Evolutionary conservation across 2,113 vertebrate genomes (phyloP).

Genomic region (Syngnathus typhle): DNA sequence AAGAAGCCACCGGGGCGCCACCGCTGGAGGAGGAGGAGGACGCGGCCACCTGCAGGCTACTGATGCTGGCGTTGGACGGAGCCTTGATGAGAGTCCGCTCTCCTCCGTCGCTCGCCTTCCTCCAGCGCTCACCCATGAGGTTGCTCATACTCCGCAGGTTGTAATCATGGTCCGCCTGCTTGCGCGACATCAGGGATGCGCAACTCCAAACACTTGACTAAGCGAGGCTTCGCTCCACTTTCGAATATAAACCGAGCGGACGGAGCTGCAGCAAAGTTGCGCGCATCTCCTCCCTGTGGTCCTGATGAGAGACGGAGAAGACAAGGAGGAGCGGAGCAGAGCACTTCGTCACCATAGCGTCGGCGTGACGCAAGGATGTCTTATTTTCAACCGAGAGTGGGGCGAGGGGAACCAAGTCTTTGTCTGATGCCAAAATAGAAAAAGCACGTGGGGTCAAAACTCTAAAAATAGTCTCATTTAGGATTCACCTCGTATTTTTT

Average conservation of each 20-base stretch:
- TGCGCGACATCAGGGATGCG: conserved; percentile 82
- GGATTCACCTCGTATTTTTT: neutral
- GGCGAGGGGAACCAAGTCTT: neutral
- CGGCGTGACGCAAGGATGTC: conserved; percentile 54
- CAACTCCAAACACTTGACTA: neutral
- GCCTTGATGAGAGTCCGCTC: conserved; percentile 82
- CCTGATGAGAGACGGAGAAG: conserved; percentile 53
- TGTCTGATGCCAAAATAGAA: neutral
- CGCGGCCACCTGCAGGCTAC: conserved; percentile 67
- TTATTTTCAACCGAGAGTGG: conserved; percentile 32
- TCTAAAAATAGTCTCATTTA: neutral
- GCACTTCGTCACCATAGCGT: conserved; percentile 55
- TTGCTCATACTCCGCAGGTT: conserved; percentile 87
- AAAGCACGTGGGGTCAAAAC: neutral
- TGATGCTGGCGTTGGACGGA: conserved; percentile 79
- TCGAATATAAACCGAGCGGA: neutral
- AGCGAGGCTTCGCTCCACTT: neutral
- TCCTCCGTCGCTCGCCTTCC: conserved; percentile 75
- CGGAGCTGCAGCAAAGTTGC: conserved; percentile 34
- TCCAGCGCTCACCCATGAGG: conserved; percentile 87
- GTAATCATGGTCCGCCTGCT: conserved; percentile 86
- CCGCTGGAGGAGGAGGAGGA: conserved; percentile 18
- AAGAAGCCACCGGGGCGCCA: conserved; percentile 22
- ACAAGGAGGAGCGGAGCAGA: conserved; percentile 45
- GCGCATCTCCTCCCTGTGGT: conserved; percentile 51